A percentile compares a stretch with the other conserved stretches of the same genome.
These are phyloP conservation scores for Drosophila kanapiae DNA, from an alignment of 1,140 invertebrate species.

Conservation along the genomic window DNA sequence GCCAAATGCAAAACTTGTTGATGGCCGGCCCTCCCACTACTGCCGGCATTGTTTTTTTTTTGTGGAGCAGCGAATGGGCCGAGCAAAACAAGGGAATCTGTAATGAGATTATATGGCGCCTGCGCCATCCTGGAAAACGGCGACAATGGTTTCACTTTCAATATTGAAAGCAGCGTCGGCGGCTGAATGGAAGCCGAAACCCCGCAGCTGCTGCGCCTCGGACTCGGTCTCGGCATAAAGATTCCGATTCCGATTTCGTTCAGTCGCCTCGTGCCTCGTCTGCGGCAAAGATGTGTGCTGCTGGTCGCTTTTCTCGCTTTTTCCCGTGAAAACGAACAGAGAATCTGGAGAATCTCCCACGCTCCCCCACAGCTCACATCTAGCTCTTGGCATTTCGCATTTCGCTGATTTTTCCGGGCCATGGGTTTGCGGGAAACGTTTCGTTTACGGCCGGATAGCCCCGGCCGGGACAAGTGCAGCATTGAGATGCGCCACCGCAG, in stretches of 20 bases:
- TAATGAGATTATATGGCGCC: slow-evolving; percentile 41
- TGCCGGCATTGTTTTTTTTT: background rate
- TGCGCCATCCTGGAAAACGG: slow-evolving; percentile 65
- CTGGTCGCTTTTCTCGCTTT: slow-evolving; percentile 11
- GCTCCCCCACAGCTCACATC: background rate
- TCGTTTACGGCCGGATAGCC: slow-evolving; percentile 63
- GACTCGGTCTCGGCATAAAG: slow-evolving; percentile 12
- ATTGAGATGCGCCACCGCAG: slow-evolving; percentile 50
- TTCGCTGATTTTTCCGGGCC: background rate
- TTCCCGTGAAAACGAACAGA: slow-evolving; percentile 3
- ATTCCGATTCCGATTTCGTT: slow-evolving; percentile 46
- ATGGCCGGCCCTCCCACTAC: slow-evolving; percentile 14
- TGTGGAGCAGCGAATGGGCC: slow-evolving; percentile 38
- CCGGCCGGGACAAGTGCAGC: slow-evolving; percentile 43
- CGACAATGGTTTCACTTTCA: slow-evolving; percentile 43
- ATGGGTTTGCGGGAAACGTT: slow-evolving; percentile 74
- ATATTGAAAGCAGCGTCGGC: slow-evolving; percentile 68
- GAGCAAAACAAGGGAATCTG: slow-evolving; percentile 64
- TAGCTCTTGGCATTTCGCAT: slow-evolving; percentile 1
- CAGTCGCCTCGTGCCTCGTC: slow-evolving; percentile 64
- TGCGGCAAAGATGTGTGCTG: slow-evolving; percentile 54
- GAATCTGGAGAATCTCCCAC: slow-evolving; percentile 20
- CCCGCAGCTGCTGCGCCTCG: slow-evolving; percentile 52
- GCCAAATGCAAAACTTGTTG: slow-evolving; percentile 61
- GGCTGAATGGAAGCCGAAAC: slow-evolving; percentile 66